A percentile compares a stretch with the other conserved stretches of the same genome.
Evolutionary conservation across 2,113 vertebrate species (phyloP).

Genomic region (Cryptomyrus ogoouensis): DNA sequence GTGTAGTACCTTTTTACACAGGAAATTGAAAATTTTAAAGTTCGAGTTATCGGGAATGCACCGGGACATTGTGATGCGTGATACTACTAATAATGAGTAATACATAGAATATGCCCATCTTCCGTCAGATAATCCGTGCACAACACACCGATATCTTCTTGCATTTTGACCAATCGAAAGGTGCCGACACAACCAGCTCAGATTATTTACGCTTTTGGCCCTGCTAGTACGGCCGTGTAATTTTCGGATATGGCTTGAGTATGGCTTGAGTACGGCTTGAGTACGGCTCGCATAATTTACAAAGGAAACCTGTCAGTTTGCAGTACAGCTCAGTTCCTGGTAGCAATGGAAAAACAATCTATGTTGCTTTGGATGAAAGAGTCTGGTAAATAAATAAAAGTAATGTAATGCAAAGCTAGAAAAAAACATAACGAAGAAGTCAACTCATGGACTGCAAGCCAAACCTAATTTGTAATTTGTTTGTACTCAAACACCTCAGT

Average conservation of each 20-base stretch:
- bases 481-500: not conserved
- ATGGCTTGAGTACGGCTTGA: too few species aligned
- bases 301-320: not conserved
- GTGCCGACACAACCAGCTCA: not conserved
- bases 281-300: not conserved
- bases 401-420: not conserved
- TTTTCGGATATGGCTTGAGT: not conserved
- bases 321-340: not conserved
- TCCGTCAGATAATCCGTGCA: too few species aligned
- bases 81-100: too few species aligned
- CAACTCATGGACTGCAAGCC: not conserved
- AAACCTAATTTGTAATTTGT: not conserved
- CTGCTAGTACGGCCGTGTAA: too few species aligned
- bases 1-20: not conserved
- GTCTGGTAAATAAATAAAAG: not conserved
- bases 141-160: not conserved
- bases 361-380: not conserved
- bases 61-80: too few species aligned
- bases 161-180: not conserved
- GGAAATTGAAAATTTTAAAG: too few species aligned
- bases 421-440: not conserved
- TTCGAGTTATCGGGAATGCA: too few species aligned
- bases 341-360: not conserved
- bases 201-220: too few species aligned
- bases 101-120: too few species aligned